Conservation (phyloP, 1,140 invertebrate species). For the Drosophila ficusphila region DNA sequence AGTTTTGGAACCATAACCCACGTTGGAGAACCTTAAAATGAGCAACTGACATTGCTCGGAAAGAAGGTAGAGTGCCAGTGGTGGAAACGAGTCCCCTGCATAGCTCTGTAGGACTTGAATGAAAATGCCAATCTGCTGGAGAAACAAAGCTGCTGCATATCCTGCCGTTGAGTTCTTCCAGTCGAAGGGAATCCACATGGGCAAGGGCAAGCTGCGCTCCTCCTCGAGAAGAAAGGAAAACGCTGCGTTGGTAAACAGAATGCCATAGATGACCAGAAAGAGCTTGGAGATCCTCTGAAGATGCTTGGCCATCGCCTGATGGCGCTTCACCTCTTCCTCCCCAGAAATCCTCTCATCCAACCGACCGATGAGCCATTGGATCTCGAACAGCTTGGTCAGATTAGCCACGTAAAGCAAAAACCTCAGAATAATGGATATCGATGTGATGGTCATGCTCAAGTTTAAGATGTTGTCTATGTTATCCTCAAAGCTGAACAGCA, state of each 20-base stretch:
- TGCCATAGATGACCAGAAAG: constrained; percentile 22
- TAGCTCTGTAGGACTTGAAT: constrained; percentile 52
- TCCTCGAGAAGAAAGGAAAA: constrained; percentile 15
- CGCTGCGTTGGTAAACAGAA: constrained; percentile 6
- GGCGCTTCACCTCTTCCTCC: constrained; percentile 13
- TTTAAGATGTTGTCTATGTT: constrained; percentile 56
- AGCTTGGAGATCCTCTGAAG: constrained; percentile 24
- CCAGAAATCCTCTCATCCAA: constrained; percentile 46
- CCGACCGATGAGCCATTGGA: constrained; percentile 13
- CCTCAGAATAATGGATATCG: constrained; percentile 36
- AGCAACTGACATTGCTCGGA: constrained; percentile 61
- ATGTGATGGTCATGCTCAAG: constrained; percentile 42
- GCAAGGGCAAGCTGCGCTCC: constrained; percentile 47
- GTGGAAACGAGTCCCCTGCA: constrained; percentile 58
- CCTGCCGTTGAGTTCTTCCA: constrained; percentile 36
- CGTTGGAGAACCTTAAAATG: constrained; percentile 39
- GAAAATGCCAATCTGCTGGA: constrained; percentile 44
- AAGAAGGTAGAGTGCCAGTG: constrained; percentile 42
- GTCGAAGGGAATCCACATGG: constrained; percentile 66
- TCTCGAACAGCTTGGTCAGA: constrained; percentile 9
- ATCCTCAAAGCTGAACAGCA: constrained; percentile 26
- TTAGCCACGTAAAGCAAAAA: constrained; percentile 38
- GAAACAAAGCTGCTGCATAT: constrained; percentile 33
- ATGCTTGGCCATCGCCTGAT: constrained; percentile 1
- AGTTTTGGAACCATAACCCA: constrained; percentile 31